Evolutionary conservation across 2,113 vertebrate species (phyloP).

Genomic region (Actenoides hombroni): DNA sequence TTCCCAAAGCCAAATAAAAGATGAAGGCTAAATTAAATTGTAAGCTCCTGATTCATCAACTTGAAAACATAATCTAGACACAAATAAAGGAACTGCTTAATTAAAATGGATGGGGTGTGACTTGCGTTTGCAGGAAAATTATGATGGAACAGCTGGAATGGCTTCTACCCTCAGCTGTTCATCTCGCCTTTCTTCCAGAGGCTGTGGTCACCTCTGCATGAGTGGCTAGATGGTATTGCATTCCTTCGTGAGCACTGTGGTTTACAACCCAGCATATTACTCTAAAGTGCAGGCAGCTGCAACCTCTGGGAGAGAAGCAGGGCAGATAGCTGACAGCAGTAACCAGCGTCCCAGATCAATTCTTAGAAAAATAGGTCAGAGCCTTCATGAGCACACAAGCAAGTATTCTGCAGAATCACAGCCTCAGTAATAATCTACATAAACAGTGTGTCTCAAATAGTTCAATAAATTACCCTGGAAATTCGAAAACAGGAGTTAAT

Average conservation of each 20-base stretch:
- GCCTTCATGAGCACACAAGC: background rate
- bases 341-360: background rate
- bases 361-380: slow-evolving; percentile 36
- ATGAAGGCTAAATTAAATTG: background rate
- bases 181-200: background rate
- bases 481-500: background rate
- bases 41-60: slow-evolving; percentile 5
- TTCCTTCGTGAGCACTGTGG: background rate
- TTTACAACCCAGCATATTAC: background rate
- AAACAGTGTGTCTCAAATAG: background rate
- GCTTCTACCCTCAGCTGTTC: background rate
- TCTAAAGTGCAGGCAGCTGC: background rate
- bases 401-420: background rate
- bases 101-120: slow-evolving; percentile 1
- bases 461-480: background rate
- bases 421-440: background rate
- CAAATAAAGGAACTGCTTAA: background rate
- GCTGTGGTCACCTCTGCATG: background rate
- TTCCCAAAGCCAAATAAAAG: slow-evolving; percentile 9
- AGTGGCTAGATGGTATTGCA: background rate
- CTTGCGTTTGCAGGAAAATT: background rate
- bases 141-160: background rate
- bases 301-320: background rate
- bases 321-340: background rate
- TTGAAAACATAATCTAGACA: background rate